These are phyloP conservation scores for Drosophila bocki DNA, from an alignment of 1,140 invertebrate species.

Conservation along the genomic window DNA sequence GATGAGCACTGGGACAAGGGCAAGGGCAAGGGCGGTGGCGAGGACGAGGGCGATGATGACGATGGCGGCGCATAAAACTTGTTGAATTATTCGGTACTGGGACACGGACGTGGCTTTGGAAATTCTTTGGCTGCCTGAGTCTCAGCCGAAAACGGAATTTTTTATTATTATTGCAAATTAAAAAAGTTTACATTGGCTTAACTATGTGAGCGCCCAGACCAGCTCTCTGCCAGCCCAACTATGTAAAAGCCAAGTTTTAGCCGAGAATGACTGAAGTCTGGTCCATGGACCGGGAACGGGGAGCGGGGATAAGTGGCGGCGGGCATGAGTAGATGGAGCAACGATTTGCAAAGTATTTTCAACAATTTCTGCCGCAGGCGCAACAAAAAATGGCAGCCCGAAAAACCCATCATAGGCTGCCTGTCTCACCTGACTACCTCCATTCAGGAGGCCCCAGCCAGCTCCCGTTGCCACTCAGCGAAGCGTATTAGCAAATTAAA, in stretches of 20 bases:
- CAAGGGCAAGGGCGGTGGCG: not conserved
- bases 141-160: constrained; percentile 60
- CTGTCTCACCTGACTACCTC: constrained; percentile 39
- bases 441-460: constrained; percentile 1
- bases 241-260: constrained; percentile 76
- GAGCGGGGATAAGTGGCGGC: not conserved
- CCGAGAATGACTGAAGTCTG: constrained; percentile 36
- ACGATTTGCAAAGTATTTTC: constrained; percentile 70
- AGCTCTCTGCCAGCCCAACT: constrained; percentile 44
- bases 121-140: constrained; percentile 33
- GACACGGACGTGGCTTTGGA: constrained; percentile 50
- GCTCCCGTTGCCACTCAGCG: constrained; percentile 12
- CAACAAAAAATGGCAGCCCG: constrained; percentile 42
- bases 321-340: constrained; percentile 7
- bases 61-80: constrained; percentile 74
- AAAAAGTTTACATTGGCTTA: constrained; percentile 81
- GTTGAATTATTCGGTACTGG: constrained; percentile 71
- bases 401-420: constrained; percentile 46
- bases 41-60: constrained; percentile 12
- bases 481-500: constrained; percentile 71
- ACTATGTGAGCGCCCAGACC: constrained; percentile 60
- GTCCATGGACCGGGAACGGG: not conserved
- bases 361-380: constrained; percentile 70
- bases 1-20: constrained; percentile 19
- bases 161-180: constrained; percentile 84